phyloP scores from a whole-genome alignment of 2,113 vertebrate genomes.

The Stomatorhinus ivindoensis region DNA sequence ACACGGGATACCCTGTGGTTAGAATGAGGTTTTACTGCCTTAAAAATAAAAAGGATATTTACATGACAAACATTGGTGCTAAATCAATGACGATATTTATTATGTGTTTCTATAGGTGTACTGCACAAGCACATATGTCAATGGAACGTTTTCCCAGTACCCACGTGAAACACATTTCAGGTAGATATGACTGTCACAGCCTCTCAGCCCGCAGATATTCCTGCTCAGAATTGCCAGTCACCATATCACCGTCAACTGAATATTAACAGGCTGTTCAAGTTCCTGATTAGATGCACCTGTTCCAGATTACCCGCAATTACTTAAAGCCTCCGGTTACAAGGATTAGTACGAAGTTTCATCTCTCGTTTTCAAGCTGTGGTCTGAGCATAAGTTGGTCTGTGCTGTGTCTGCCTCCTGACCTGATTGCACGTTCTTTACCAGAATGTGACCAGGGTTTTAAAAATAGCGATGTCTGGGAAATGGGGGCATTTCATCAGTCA shows the following conservation, averaged over 20 bases:
- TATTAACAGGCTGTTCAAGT: not conserved
- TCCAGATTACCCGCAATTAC: not conserved
- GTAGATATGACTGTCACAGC: not conserved
- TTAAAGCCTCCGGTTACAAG: not conserved
- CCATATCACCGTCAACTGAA: not conserved
- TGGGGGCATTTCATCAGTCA: too few species aligned
- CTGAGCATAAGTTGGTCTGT: not conserved
- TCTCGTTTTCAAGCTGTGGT: not conserved
- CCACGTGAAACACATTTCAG: not conserved
- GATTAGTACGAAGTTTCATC: not conserved
- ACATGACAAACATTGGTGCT: not conserved
- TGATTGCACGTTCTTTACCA: not conserved
- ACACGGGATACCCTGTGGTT: not conserved
- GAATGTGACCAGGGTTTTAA: too few species aligned
- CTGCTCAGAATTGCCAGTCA: not conserved
- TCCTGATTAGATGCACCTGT: not conserved
- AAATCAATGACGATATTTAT: not conserved
- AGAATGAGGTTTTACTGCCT: not conserved
- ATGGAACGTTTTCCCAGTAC: not conserved
- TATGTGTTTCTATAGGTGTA: not conserved
- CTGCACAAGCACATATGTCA: not conserved
- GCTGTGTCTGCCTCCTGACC: not conserved
- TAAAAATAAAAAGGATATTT: not conserved
- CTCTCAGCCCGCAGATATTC: not conserved
- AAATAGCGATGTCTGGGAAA: too few species aligned